Evolutionary conservation across 2,113 vertebrate species (phyloP).

Genomic region (Heterocephalus glaber): DNA sequence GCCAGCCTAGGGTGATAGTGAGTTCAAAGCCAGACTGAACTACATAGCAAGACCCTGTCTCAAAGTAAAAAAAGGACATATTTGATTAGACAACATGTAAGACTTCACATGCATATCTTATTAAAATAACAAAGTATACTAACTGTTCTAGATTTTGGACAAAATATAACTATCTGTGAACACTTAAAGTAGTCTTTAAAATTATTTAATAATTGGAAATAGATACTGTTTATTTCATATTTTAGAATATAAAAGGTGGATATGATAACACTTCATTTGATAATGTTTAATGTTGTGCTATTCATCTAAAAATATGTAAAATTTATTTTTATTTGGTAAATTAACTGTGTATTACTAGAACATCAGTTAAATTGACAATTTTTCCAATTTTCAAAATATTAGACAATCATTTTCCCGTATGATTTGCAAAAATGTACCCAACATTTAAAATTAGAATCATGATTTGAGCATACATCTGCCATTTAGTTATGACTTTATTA

Average conservation of each 20-base stretch:
- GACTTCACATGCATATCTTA: not conserved
- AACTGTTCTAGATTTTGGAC: not conserved
- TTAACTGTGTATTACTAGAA: constrained; percentile 6
- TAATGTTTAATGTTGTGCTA: not conserved
- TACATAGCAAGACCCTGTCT: too few species aligned
- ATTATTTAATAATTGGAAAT: constrained; percentile 29
- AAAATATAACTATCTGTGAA: not conserved
- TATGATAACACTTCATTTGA: constrained; percentile 12
- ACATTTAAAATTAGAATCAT: not conserved
- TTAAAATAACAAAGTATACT: not conserved
- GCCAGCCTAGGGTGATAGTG: too few species aligned
- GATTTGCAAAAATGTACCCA: not conserved
- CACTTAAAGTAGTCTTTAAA: constrained; percentile 9
- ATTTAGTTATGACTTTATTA: constrained; percentile 2
- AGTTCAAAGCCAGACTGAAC: too few species aligned
- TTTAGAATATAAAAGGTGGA: constrained; percentile 35
- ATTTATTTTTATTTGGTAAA: constrained; percentile 35
- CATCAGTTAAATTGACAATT: not conserved
- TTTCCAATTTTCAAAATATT: constrained; percentile 16
- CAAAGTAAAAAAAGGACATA: not conserved
- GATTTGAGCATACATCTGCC: not conserved
- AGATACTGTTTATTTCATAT: not conserved
- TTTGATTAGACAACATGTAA: not conserved
- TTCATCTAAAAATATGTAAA: constrained; percentile 18
- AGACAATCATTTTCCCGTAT: not conserved